A percentile compares a stretch with the other conserved stretches of the same genome.
These are phyloP conservation scores for Caenorhabditis brenneri DNA, from an alignment of 1,140 invertebrate species.

Conservation along the genomic window DNA sequence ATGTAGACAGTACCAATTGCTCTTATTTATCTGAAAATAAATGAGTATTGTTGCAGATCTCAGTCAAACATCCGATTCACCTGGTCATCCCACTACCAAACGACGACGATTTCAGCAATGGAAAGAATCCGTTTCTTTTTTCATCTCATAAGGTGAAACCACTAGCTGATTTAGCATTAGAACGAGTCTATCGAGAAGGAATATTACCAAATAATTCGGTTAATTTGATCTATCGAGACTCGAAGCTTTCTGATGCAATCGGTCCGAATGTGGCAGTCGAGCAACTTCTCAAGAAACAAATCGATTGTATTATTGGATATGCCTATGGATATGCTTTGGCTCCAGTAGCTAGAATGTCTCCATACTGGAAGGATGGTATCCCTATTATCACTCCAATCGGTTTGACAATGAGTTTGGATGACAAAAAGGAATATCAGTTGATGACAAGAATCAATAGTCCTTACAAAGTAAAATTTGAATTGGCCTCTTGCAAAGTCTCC, in stretches of 20 bases:
- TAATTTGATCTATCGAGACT: constrained; percentile 60
- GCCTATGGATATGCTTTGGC: constrained; percentile 71
- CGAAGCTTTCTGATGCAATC: constrained; percentile 64
- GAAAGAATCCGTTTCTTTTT: constrained; percentile 66
- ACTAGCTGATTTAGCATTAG: constrained; percentile 64
- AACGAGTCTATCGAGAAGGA: constrained; percentile 60
- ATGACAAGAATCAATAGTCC: constrained; percentile 85
- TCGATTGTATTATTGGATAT: constrained; percentile 70
- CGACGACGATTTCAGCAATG: constrained; percentile 39
- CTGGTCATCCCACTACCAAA: constrained; percentile 67
- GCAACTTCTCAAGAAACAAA: constrained; percentile 56
- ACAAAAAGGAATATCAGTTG: constrained; percentile 78
- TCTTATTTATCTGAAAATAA: neutral
- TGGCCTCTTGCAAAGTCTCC: constrained; percentile 71
- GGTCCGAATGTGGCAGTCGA: constrained; percentile 70
- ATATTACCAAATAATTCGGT: constrained; percentile 62
- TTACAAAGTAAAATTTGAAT: constrained; percentile 79
- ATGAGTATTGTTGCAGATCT: constrained; percentile 36
- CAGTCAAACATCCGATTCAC: constrained; percentile 59
- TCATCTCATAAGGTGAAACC: constrained; percentile 62
- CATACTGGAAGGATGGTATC: constrained; percentile 64
- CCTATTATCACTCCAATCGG: constrained; percentile 85
- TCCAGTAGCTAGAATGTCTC: constrained; percentile 68
- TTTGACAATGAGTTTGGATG: constrained; percentile 80
- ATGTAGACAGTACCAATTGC: neutral